Evolutionary conservation across 2,888 invertebrate genomes (phyloP).

Genomic region (Chaitophorus viminalis): DNA sequence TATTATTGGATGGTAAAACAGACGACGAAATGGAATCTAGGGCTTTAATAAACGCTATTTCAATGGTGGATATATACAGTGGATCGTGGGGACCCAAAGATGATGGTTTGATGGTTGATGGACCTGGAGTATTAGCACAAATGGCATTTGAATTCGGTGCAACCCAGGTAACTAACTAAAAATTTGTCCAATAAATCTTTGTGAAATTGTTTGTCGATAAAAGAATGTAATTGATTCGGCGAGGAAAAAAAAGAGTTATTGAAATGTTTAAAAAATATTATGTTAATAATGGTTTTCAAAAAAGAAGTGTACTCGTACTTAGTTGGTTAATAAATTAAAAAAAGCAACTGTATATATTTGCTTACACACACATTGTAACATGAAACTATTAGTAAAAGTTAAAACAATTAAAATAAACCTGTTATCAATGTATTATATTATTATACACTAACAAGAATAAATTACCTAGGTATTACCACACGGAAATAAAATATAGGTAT

Average conservation of each 20-base stretch:
- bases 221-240: background rate
- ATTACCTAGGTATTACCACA: no score
- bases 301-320: background rate
- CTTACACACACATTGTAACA: no score
- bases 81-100: conserved; percentile 95
- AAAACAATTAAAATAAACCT: no score
- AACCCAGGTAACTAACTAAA: conserved; percentile 71
- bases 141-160: conserved; percentile 82
- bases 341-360: background rate
- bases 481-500: no score
- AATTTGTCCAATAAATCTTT: background rate
- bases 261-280: no score
- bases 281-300: background rate
- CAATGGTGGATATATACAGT: conserved; percentile 88
- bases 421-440: no score
- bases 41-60: conserved; percentile 80
- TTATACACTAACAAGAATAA: no score
- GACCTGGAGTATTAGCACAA: conserved; percentile 82
- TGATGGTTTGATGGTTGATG: conserved; percentile 88
- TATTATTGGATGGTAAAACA: conserved; percentile 87
- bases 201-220: background rate
- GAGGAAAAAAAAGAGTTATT: no score
- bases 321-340: background rate
- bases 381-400: no score
- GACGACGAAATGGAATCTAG: conserved; percentile 89